Base-by-base conservation (phyloP, 2,888 invertebrate species). In the Agriopis leucophaearia region DNA sequence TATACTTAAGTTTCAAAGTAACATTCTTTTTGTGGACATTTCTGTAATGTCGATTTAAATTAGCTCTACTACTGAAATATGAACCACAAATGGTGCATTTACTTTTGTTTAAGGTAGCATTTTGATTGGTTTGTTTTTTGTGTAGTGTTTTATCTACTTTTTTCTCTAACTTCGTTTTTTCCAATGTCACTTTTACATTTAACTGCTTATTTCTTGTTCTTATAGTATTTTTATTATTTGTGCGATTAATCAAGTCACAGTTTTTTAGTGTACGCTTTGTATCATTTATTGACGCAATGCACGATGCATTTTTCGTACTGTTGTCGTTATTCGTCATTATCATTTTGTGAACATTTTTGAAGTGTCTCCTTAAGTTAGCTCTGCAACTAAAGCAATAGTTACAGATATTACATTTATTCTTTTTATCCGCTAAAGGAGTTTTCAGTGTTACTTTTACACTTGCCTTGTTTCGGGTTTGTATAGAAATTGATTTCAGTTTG, bases 371-470 rank as follows among this genome's bases (percentile, higher is more conserved):
- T 57, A 86, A 74, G 74, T 73, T 79, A 50, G 48, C 9, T 9
- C 36, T 64, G 18, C 62, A 64, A 9, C 71, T 67, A 63, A 84
- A 77, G 36, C 9, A 48, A 47, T 58, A 73, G n/a, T 67, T n/a
- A 76, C 87, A 87, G 50, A 78, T 60, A 40, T 72, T 64, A 74
- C 86, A 86, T 66, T 75, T 75, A 45, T 66, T 63, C 71, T 61
- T 73, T 42, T 52, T 65, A 61, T 55, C 42, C 42, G 45, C 16
- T 40, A 15, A 27, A 63, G 18, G 12, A 18, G n/a, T 18, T n/a
- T 58, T 56, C n/a, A 40, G 8, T 27, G 44, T 7, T 7, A 62
- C 50, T 12, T 16, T 38, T 57, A 18, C 44, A n/a, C 59, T 51
- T 55, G 13, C 50, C 10, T 57, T 66, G 27, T 38, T 56, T 36